Percentiles rank a stretch among this genome's conserved stretches.
Evolutionary conservation across 2,797 vertebrate species (phyloP).

Genomic region (Hyperoplus immaculatus): DNA sequence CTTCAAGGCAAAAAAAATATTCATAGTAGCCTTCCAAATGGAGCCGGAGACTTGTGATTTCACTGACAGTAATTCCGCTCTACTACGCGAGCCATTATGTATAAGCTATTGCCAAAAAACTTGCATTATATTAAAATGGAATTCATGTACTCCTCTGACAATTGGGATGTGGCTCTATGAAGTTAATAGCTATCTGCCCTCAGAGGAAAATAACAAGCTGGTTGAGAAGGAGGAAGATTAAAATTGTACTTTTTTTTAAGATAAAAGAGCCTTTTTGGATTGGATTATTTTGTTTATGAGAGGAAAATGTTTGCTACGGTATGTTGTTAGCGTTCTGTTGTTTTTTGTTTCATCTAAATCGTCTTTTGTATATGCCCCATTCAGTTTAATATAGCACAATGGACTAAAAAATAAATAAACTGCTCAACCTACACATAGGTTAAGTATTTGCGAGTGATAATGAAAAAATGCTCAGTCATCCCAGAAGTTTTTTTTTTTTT

Average conservation of each 20-base stretch:
- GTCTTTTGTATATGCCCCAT: background rate
- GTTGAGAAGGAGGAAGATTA: slow-evolving; percentile 55
- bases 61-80: slow-evolving; percentile 39
- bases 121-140: slow-evolving; percentile 56
- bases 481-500: slow-evolving; percentile 1
- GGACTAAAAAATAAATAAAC: slow-evolving; percentile 2
- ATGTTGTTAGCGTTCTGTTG: background rate
- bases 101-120: slow-evolving; percentile 56
- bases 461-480: slow-evolving; percentile 42
- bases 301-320: slow-evolving; percentile 8
- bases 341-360: background rate
- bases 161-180: slow-evolving; percentile 55
- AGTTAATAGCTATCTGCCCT: slow-evolving; percentile 62
- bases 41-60: slow-evolving; percentile 48
- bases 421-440: background rate
- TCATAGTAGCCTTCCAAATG: slow-evolving; percentile 18
- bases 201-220: slow-evolving; percentile 60
- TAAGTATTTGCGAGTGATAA: background rate
- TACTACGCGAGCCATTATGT: slow-evolving; percentile 21
- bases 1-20: slow-evolving; percentile 12
- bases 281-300: slow-evolving; percentile 37
- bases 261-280: slow-evolving; percentile 52
- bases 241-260: slow-evolving; percentile 31
- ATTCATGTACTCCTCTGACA: slow-evolving; percentile 58
- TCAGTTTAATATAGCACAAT: slow-evolving; percentile 17